Evolutionary conservation across 2,797 vertebrate genomes (phyloP).

Genomic region (Bovichtus diacanthus): DNA sequence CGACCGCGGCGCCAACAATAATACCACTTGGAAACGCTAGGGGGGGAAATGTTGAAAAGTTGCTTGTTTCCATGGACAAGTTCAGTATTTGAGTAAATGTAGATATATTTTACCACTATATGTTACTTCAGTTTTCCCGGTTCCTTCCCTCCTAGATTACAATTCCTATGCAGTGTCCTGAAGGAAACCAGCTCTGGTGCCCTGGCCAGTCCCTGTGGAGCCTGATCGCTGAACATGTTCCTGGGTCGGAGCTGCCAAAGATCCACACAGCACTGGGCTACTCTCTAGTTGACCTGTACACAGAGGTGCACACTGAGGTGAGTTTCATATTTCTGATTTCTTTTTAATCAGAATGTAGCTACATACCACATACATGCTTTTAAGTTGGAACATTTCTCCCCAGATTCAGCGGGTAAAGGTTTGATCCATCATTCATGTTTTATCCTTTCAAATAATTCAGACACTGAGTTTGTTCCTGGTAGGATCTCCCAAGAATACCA

Average conservation of each 20-base stretch:
- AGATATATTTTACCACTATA: neutral
- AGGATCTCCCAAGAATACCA: slow-evolving; percentile 33
- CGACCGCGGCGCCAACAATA: too few species aligned
- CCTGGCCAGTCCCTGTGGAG: slow-evolving; percentile 84
- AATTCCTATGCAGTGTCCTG: slow-evolving; percentile 57
- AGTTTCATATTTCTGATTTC: slow-evolving; percentile 29
- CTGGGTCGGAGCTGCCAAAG: slow-evolving; percentile 81
- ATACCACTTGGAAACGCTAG: too few species aligned
- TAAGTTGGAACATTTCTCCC: slow-evolving; percentile 2
- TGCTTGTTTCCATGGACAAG: too few species aligned
- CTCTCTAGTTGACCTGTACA: slow-evolving; percentile 85
- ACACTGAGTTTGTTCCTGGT: slow-evolving; percentile 21
- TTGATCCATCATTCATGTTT: slow-evolving; percentile 13
- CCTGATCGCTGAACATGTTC: slow-evolving; percentile 84
- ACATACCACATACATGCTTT: slow-evolving; percentile 4
- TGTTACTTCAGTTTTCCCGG: neutral
- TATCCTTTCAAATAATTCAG: slow-evolving; percentile 30
- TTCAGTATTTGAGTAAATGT: neutral
- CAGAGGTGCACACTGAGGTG: slow-evolving; percentile 89
- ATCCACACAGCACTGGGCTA: slow-evolving; percentile 85
- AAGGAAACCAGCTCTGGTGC: slow-evolving; percentile 65
- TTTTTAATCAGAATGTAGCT: neutral
- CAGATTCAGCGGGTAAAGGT: neutral
- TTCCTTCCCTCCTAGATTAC: slow-evolving; percentile 22
- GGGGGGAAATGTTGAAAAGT: too few species aligned